Percentiles rank a stretch among this genome's conserved stretches.
Evolutionary conservation across 2,888 invertebrate species (phyloP).

Genomic region (Lingula anatina): DNA sequence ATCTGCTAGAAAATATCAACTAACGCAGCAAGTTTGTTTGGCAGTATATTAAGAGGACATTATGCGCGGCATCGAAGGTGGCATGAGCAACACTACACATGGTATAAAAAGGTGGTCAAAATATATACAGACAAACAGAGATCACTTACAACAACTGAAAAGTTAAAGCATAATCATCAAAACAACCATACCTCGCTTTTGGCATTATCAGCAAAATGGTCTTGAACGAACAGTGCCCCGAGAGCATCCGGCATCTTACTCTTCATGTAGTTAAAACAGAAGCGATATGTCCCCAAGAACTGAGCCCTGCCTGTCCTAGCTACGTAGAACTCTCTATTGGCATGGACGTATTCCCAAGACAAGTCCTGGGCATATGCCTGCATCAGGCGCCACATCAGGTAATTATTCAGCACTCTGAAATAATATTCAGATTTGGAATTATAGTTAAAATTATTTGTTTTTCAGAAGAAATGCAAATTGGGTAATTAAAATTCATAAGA

Average conservation of each 20-base stretch:
- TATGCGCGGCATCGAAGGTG: too few relatives aligned
- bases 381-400: slow-evolving; percentile 60
- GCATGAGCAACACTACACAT: too few relatives aligned
- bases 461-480: neutral
- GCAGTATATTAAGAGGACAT: too few relatives aligned
- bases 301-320: slow-evolving; percentile 19
- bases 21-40: too few relatives aligned
- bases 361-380: slow-evolving; percentile 58
- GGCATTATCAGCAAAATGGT: slow-evolving; percentile 28
- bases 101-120: too few relatives aligned
- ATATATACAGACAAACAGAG: too few relatives aligned
- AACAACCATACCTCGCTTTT: slow-evolving; percentile 36
- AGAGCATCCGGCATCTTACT: slow-evolving; percentile 25
- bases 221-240: slow-evolving; percentile 25
- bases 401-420: slow-evolving; percentile 58
- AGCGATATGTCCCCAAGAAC: slow-evolving; percentile 28
- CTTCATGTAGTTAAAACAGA: slow-evolving; percentile 26
- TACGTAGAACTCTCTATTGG: slow-evolving; percentile 26
- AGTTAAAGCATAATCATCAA: too few relatives aligned
- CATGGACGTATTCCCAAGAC: slow-evolving; percentile 52
- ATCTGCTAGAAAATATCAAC: too few relatives aligned
- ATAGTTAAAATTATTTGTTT: neutral
- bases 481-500: neutral
- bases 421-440: neutral
- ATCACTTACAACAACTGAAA: too few relatives aligned